Evolutionary conservation across 2,888 invertebrate genomes (phyloP).

Genomic region (Monoplex corrugatus): DNA sequence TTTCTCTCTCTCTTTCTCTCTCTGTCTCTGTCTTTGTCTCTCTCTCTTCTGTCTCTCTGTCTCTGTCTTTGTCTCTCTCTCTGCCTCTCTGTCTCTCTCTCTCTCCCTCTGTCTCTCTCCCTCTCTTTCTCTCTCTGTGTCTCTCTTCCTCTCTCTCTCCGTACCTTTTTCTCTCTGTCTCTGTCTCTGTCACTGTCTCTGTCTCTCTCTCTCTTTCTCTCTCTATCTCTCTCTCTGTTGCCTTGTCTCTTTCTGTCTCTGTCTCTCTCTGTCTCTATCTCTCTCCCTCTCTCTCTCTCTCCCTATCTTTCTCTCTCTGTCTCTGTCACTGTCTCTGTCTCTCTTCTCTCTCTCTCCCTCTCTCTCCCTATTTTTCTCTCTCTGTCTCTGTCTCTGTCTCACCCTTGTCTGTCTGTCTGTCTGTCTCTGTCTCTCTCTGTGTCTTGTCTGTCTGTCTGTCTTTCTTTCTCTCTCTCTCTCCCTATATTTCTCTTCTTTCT

Average conservation of each 20-base stretch:
- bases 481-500: no score
- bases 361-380: background rate
- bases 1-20: no score
- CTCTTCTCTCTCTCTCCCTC: background rate
- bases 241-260: background rate
- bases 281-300: background rate
- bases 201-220: no score
- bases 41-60: background rate
- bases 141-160: background rate
- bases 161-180: no score
- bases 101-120: background rate
- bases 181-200: no score
- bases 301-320: background rate
- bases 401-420: background rate
- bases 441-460: background rate
- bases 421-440: background rate
- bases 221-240: background rate
- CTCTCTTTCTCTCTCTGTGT: background rate
- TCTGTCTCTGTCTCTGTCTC: no score
- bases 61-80: background rate
- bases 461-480: background rate
- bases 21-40: background rate
- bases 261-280: slow-evolving; percentile 19
- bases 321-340: background rate
- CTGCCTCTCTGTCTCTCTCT: background rate